These are phyloP conservation scores for Vollenhovia emeryi DNA, from an alignment of 1,140 invertebrate genomes.

Conservation along the genomic window DNA sequence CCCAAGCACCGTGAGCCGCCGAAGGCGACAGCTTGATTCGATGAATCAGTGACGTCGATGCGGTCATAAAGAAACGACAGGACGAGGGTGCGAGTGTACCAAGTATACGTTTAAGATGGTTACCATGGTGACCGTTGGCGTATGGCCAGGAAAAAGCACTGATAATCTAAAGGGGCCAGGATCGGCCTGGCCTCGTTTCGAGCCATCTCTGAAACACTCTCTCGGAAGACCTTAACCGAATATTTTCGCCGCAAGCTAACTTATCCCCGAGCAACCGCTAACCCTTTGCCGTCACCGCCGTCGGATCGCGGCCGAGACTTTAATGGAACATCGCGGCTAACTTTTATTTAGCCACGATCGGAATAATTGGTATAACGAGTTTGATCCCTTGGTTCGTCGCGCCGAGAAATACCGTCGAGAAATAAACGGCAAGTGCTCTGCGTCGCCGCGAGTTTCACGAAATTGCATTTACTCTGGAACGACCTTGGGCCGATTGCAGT, in stretches of 20 bases:
- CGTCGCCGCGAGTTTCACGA: not conserved
- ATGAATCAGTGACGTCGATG: conserved; percentile 73
- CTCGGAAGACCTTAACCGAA: conserved; percentile 72
- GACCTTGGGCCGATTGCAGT: conserved; percentile 34
- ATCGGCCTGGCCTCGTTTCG: conserved; percentile 77
- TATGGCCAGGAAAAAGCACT: conserved; percentile 78
- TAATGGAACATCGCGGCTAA: conserved; percentile 27
- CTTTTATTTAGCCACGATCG: conserved; percentile 28
- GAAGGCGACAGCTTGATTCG: conserved; percentile 61
- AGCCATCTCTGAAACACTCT: conserved; percentile 70
- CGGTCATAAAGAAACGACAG: conserved; percentile 68
- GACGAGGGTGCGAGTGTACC: conserved; percentile 42
- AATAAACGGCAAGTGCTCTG: not conserved
- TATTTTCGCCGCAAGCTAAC: conserved; percentile 67
- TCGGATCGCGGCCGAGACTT: not conserved
- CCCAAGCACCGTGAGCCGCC: not conserved
- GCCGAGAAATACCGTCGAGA: conserved; percentile 6
- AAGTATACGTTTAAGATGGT: conserved; percentile 79
- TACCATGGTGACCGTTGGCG: conserved; percentile 81
- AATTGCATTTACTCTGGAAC: conserved; percentile 39
- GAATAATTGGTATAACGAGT: conserved; percentile 48
- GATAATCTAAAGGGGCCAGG: conserved; percentile 77
- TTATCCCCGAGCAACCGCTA: conserved; percentile 13
- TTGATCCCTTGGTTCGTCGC: not conserved
- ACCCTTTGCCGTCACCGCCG: not conserved